phyloP scores from a whole-genome alignment of 2,113 vertebrate genomes.

The Paramisgurnus dabryanus region DNA sequence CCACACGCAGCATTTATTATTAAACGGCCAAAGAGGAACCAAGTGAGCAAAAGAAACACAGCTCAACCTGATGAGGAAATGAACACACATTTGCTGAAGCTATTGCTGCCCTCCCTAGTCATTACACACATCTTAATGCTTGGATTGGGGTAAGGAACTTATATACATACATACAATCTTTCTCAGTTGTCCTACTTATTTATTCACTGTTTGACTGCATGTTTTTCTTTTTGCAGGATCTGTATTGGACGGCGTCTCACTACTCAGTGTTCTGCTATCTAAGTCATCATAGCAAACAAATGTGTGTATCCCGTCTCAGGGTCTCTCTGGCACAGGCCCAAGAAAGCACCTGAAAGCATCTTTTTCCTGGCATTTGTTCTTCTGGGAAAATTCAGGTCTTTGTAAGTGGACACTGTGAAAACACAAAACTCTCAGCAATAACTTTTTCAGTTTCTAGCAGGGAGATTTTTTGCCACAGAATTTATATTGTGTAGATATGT shows the following conservation, averaged over 20 bases:
- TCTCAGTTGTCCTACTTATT: not conserved
- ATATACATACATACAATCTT: not conserved
- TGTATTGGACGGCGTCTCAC: slow-evolving; percentile 90
- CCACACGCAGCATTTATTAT: slow-evolving; percentile 92
- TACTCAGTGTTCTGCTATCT: slow-evolving; percentile 68
- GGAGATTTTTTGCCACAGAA: slow-evolving; percentile 3
- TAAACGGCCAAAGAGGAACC: slow-evolving; percentile 79
- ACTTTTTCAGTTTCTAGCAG: not conserved
- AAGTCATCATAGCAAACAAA: not conserved
- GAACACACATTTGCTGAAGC: slow-evolving; percentile 88
- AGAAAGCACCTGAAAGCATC: not conserved
- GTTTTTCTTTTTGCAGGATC: slow-evolving; percentile 71
- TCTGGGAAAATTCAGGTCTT: not conserved
- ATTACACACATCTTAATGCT: slow-evolving; percentile 91
- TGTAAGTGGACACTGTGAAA: slow-evolving; percentile 12
- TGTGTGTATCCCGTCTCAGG: slow-evolving; percentile 3
- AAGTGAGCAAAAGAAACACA: slow-evolving; percentile 87
- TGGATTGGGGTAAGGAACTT: slow-evolving; percentile 84
- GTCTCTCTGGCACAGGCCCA: slow-evolving; percentile 6
- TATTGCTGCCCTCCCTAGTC: slow-evolving; percentile 90
- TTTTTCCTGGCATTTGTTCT: not conserved
- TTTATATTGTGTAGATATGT: not conserved
- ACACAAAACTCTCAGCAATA: slow-evolving; percentile 11
- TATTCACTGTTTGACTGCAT: not conserved
- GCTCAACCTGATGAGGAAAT: slow-evolving; percentile 94